A percentile compares a stretch with the other conserved stretches of the same genome.
Conservation (phyloP, 2,888 invertebrate genomes). For the Drosophila mulleri region DNA sequence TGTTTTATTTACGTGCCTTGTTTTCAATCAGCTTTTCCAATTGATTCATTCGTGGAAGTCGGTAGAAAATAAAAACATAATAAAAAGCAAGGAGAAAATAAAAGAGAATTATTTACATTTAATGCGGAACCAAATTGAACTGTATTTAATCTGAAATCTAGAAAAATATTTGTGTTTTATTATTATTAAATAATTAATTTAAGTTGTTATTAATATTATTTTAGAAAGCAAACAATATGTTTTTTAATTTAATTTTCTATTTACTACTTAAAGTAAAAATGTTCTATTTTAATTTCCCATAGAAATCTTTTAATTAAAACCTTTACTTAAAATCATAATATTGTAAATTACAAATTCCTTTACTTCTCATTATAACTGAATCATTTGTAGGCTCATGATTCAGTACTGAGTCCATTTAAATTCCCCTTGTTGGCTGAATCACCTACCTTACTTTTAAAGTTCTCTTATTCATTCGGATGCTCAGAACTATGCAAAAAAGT, state of each 20-base stretch:
- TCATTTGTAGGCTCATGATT: neutral
- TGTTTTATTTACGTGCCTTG: constrained; percentile 16
- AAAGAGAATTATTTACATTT: neutral
- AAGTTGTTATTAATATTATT: neutral
- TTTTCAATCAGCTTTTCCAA: constrained; percentile 25
- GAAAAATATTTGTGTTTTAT: neutral
- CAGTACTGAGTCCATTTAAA: too few species aligned
- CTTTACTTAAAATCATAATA: neutral
- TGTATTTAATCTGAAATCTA: neutral
- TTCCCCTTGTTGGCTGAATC: neutral
- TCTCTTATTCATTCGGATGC: neutral
- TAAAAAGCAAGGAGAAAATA: neutral
- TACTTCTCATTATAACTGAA: neutral
- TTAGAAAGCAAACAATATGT: too few species aligned
- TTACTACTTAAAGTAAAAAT: neutral
- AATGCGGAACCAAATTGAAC: neutral
- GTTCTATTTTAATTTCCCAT: neutral
- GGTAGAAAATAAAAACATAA: neutral
- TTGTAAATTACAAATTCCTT: too few species aligned
- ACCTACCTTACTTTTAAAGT: too few species aligned
- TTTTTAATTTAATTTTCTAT: too few species aligned
- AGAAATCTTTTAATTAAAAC: neutral
- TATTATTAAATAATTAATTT: neutral
- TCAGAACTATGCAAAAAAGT: neutral
- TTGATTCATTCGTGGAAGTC: constrained; percentile 53